phyloP scores from a whole-genome alignment of 2,797 vertebrate species.

The Argyrosomus regius region DNA sequence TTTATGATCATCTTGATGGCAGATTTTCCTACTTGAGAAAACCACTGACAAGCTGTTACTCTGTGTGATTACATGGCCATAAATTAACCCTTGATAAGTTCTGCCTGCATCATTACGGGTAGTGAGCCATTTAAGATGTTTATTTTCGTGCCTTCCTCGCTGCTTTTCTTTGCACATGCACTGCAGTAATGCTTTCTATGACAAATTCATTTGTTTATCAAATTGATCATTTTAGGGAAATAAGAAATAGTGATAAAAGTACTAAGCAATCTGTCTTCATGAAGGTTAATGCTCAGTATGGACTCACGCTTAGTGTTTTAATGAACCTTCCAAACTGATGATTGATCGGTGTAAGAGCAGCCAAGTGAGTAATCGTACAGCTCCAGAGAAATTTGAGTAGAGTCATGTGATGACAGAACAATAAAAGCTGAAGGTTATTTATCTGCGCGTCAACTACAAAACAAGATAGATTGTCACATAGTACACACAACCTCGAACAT shows the following conservation, averaged over 20 bases:
- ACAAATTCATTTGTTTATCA: neutral
- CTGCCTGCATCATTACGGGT: conserved; percentile 33
- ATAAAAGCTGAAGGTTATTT: neutral
- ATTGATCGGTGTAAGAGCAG: neutral
- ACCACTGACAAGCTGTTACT: conserved; percentile 70
- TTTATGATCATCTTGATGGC: conserved; percentile 70
- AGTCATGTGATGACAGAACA: conserved; percentile 3
- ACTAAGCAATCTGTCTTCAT: neutral
- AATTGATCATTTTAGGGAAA: neutral
- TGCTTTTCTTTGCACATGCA: neutral
- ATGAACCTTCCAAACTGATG: conserved; percentile 4
- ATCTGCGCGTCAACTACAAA: neutral
- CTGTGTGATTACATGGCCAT: conserved; percentile 61
- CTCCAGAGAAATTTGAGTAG: neutral
- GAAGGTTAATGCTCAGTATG: neutral
- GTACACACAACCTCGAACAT: neutral
- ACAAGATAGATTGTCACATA: neutral
- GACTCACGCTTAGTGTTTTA: neutral
- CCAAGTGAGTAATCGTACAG: neutral
- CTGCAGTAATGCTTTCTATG: neutral
- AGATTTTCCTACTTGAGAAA: conserved; percentile 71
- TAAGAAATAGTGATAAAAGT: neutral
- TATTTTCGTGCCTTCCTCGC: conserved; percentile 6
- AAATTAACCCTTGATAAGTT: conserved; percentile 60
- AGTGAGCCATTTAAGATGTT: neutral